Evolutionary conservation across 2,888 invertebrate species (phyloP).

Genomic region (Eupithecia centaureata): DNA sequence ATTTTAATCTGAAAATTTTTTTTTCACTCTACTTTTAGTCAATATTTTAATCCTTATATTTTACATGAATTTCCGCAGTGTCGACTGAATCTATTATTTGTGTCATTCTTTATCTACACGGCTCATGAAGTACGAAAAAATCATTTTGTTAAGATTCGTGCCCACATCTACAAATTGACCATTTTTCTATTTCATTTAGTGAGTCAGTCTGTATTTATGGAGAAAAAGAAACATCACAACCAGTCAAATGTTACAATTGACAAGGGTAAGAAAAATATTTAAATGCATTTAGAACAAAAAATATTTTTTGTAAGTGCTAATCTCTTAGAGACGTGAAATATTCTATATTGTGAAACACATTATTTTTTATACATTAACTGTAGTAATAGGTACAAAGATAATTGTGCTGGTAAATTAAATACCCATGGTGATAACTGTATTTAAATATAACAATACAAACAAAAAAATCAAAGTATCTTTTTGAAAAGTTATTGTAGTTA

Average conservation of each 20-base stretch:
- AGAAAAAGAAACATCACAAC: slow-evolving; percentile 53
- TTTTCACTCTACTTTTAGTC: too few species aligned
- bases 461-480: background rate
- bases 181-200: slow-evolving; percentile 62
- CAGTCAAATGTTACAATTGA: slow-evolving; percentile 55
- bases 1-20: too few species aligned
- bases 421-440: background rate
- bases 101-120: background rate
- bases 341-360: background rate
- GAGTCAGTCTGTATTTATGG: slow-evolving; percentile 43
- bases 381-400: background rate
- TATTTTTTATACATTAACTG: background rate
- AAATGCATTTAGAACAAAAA: slow-evolving; percentile 26
- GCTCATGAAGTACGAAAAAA: too few species aligned
- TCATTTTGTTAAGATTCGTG: background rate
- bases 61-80: too few species aligned
- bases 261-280: slow-evolving; percentile 43
- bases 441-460: background rate
- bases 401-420: background rate
- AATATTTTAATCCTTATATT: too few species aligned
- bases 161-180: background rate
- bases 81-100: too few species aligned
- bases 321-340: slow-evolving; percentile 47
- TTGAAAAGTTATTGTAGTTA: background rate
- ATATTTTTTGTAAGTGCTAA: slow-evolving; percentile 20